Evolutionary conservation across 2,797 vertebrate genomes (phyloP), one percentile per base, ranked within the genome.

Genomic region (Sphenopsis melanotis): DNA sequence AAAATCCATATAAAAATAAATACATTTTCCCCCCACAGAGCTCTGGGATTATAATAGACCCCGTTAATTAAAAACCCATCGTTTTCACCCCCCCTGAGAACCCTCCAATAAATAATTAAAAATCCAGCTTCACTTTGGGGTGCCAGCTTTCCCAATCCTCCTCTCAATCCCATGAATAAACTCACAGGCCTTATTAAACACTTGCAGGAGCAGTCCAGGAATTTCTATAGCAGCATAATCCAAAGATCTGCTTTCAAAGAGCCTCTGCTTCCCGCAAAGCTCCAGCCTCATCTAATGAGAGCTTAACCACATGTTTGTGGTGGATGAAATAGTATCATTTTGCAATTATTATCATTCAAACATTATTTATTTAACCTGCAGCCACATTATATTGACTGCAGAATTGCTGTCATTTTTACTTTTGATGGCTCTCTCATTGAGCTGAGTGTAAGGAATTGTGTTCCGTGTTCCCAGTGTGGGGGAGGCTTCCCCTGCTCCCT

Each of bases 351-450:
- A 95, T 96, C 95, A 95, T 93, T 94, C 93, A 60, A 85, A 92
- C 64, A 66, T 95, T 94, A 96, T 94, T 97, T 97, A 97, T 97
- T 97, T 97, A 97, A 97, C 95, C 94, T 93, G 53, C 91, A 96
- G 95, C 87, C 94, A 66, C 94, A 95, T 93, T 94, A 90, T 96
- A 97, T 97, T 55, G 96, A 96, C 95, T 92, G 91, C 87, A 77
- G 95, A 97, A 97, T 96, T 97, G 93, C 95, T 94, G 95, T 96
- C 96, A 87, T 96, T 97, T 95, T 96, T 93, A 90, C 87, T 87
- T 93, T 56, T 92, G 91, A 96, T 96, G 80, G 87, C 91, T 93
- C 84, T 85, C 53, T 96, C 55, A 94, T 56, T 49, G 89, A 97
- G 85, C 95, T 16, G 70, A 65, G 65, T 30, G 70, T 42, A 65